These are phyloP conservation scores for Siphonodentalium dalli DNA, from an alignment of 2,888 invertebrate species.

Conservation along the genomic window DNA sequence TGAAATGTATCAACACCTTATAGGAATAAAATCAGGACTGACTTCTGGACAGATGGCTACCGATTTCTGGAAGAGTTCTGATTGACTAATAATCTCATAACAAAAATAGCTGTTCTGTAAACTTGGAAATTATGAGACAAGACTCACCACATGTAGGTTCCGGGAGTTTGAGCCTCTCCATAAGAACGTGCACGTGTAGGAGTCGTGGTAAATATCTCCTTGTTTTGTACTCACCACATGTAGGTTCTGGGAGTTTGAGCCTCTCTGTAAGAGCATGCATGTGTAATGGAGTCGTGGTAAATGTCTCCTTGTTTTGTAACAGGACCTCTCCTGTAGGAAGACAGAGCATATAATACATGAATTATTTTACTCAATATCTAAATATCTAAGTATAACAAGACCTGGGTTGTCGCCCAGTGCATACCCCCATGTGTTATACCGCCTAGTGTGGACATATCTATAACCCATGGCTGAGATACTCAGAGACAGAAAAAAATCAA, in stretches of 20 bases:
- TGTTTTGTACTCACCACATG: constrained; percentile 66
- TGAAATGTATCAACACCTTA: too few relatives aligned
- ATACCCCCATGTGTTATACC: too few relatives aligned
- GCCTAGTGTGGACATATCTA: too few relatives aligned
- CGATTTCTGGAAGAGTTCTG: too few relatives aligned
- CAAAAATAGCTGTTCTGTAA: too few relatives aligned
- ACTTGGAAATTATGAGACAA: not conserved
- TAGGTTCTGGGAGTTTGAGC: constrained; percentile 84
- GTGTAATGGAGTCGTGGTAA: constrained; percentile 81
- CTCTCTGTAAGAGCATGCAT: constrained; percentile 89
- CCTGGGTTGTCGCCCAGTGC: not conserved
- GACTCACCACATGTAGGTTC: constrained; percentile 75
- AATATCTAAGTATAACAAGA: not conserved
- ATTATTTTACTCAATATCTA: not conserved
- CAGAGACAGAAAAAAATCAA: too few relatives aligned
- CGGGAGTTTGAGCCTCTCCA: constrained; percentile 84
- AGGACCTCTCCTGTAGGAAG: constrained; percentile 73
- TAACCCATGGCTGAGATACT: too few relatives aligned
- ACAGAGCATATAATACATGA: too few relatives aligned
- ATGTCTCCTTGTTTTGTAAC: constrained; percentile 67
- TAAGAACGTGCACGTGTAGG: constrained; percentile 89
- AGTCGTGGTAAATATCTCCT: too few relatives aligned
- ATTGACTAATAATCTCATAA: too few relatives aligned
- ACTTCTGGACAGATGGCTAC: too few relatives aligned
- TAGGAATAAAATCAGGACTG: too few relatives aligned